Evolutionary conservation across 2,113 vertebrate genomes (phyloP).

Genomic region (Panurus biarmicus): DNA sequence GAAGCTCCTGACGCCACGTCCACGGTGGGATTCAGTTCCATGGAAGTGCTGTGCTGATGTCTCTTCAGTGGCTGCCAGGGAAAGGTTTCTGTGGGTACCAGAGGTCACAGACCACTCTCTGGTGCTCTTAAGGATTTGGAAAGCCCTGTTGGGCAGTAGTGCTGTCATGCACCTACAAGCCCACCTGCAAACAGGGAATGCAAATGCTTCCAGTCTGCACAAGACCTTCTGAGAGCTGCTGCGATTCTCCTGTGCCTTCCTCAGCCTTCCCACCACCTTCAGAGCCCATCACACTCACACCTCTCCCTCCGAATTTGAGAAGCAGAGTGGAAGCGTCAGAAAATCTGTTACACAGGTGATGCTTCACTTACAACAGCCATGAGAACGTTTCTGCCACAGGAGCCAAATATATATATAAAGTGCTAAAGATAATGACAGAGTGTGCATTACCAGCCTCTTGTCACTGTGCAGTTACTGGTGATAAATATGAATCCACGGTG

Average conservation of each 20-base stretch:
- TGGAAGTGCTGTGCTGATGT: neutral
- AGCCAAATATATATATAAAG: constrained; percentile 56
- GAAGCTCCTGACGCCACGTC: neutral
- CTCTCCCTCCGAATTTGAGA: neutral
- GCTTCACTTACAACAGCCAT: constrained; percentile 43
- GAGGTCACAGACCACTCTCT: rapidly evolving
- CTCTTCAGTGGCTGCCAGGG: neutral
- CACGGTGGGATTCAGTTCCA: rapidly evolving
- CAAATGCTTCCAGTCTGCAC: neutral
- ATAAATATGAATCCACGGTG: neutral
- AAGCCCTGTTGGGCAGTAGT: neutral
- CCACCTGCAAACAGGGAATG: neutral
- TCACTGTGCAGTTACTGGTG: neutral
- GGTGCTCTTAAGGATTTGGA: neutral
- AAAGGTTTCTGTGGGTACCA: neutral
- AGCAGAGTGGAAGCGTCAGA: constrained; percentile 9
- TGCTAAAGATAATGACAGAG: constrained; percentile 61
- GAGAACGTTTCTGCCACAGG: constrained; percentile 28
- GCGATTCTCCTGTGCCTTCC: neutral
- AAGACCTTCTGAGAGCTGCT: neutral
- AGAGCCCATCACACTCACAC: neutral
- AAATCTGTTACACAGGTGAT: constrained; percentile 63
- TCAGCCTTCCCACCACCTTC: constrained; percentile 13
- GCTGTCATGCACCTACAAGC: neutral
- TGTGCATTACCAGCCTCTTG: constrained; percentile 37